Evolutionary conservation across 2,888 invertebrate species (phyloP), one percentile per base, ranked within the genome.

Genomic region (Timema podura): DNA sequence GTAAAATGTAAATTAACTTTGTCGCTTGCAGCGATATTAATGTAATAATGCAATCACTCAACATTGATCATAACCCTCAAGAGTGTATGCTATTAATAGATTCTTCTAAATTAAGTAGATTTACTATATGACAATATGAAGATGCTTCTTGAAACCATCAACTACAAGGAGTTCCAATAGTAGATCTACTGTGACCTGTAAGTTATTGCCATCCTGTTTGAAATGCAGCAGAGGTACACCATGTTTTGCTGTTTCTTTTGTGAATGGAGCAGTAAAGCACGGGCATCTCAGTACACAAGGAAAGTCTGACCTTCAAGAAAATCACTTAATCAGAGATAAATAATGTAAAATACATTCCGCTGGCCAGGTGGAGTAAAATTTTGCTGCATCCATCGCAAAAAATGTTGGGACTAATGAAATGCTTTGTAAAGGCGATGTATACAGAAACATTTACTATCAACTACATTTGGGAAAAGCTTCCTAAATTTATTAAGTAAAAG

Each of bases 111-210:
- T 15, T 65, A 9, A 46, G 47, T 65, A 47, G 45, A 46, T 47
- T n/a, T 11, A n/a, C 46, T 46, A 0, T 69, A 48, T 15, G 67
- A 7, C 47, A 57, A n/a, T 64, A 68, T 47, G 68, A 30, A 6
- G 47, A 45, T n/a, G n/a, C n/a, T n/a, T n/a, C n/a, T n/a, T n/a
- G n/a, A n/a, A n/a, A n/a, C n/a, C n/a, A n/a, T n/a, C 65, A 45
- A 65, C 6, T 71, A 73, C 48, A 73, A 70, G 70, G 70, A 71
- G 68, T 16, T 68, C 64, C 30, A 69, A 13, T 76, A 71, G 71
- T 47, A 72, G 45, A 69, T 76, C 51, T 74, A 72, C 71, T 73
- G 70, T 30, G 75, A 76, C 67, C 49, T 76, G 47, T 76, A 77
- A 46, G 72, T 65, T 48, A 44, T 46, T 65, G 64, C 64, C 0